Conservation (phyloP, 2,113 vertebrate genomes). For the Carassius auratus region DNA sequence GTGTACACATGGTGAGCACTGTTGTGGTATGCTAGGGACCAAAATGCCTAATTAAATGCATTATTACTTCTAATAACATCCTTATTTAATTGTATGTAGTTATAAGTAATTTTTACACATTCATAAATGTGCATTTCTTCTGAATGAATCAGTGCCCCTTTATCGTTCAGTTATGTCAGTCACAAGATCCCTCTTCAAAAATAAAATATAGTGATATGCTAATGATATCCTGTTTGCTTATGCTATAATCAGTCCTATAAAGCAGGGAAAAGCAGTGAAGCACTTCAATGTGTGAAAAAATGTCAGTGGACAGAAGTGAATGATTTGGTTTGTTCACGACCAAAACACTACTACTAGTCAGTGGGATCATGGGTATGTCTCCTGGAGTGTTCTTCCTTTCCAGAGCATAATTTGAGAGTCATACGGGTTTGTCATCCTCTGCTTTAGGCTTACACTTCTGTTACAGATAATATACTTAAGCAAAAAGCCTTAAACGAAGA, state of each 20-base stretch:
- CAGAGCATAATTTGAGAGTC: conserved; percentile 22
- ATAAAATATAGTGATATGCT: neutral
- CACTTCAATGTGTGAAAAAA: neutral
- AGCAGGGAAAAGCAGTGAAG: neutral
- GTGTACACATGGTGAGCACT: no score
- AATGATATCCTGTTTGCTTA: neutral
- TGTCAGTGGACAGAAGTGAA: neutral
- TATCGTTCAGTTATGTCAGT: neutral
- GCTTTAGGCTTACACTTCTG: conserved; percentile 21
- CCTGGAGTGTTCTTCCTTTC: neutral
- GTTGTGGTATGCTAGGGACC: no score
- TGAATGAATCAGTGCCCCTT: neutral
- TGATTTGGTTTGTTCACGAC: conserved; percentile 11
- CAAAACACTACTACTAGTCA: conserved; percentile 15
- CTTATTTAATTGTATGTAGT: neutral
- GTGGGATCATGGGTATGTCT: neutral
- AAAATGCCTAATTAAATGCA: no score
- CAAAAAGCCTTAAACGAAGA: conserved; percentile 27
- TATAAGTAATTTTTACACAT: neutral
- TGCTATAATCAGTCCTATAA: neutral
- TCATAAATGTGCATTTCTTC: neutral
- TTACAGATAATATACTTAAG: conserved; percentile 50
- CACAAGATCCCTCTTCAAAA: neutral
- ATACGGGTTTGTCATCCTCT: conserved; percentile 16
- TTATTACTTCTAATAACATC: no score